A percentile compares a stretch with the other conserved stretches of the same genome.
Conservation (phyloP, 2,888 invertebrate species). For the Acleris literana region DNA sequence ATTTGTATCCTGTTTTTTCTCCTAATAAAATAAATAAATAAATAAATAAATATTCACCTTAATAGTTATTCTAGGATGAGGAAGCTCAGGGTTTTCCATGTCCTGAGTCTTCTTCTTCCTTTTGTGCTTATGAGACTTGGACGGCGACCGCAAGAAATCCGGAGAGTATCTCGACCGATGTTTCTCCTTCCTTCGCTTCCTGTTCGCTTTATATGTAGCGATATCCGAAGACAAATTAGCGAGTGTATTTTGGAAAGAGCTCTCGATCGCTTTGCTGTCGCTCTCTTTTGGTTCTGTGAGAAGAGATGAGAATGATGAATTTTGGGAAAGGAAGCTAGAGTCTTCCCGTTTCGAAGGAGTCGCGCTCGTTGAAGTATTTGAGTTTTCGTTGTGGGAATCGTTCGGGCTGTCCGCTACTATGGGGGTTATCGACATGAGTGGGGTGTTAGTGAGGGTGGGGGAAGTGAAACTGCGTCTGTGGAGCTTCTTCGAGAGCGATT, state of each 20-base stretch:
- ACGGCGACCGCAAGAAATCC: slow-evolving; percentile 85
- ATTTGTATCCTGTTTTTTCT: no score
- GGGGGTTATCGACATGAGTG: slow-evolving; percentile 80
- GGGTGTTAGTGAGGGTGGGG: slow-evolving; percentile 77
- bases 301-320: slow-evolving; percentile 78
- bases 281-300: slow-evolving; percentile 70
- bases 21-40: no score
- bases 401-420: slow-evolving; percentile 79
- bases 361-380: slow-evolving; percentile 68
- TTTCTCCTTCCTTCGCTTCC: slow-evolving; percentile 89
- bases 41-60: no score
- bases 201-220: slow-evolving; percentile 84
- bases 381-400: slow-evolving; percentile 79
- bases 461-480: slow-evolving; percentile 79
- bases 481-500: slow-evolving; percentile 63
- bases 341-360: slow-evolving; percentile 57
- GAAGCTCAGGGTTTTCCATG: slow-evolving; percentile 78
- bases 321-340: slow-evolving; percentile 60
- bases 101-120: slow-evolving; percentile 91
- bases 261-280: slow-evolving; percentile 75
- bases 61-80: slow-evolving; percentile 91
- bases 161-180: slow-evolving; percentile 90
- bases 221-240: slow-evolving; percentile 78
- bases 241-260: slow-evolving; percentile 74
- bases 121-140: slow-evolving; percentile 91